A percentile compares a stretch with the other conserved stretches of the same genome.
Conservation (phyloP, 2,113 vertebrate species). For the Pristiophorus japonicus region DNA sequence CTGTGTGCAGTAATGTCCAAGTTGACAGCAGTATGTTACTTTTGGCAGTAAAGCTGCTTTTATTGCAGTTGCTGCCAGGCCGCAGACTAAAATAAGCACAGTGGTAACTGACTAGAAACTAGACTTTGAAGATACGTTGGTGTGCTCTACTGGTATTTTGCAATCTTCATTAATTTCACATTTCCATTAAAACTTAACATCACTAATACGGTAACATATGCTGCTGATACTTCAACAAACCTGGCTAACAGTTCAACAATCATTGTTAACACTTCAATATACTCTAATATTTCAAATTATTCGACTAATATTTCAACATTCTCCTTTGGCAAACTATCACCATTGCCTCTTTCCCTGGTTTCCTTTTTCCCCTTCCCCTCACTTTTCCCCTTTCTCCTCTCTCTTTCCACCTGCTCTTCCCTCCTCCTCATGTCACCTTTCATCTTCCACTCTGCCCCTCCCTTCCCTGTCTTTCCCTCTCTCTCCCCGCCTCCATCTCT, state of each 20-base stretch:
- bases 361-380: not conserved
- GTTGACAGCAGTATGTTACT: not conserved
- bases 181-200: not conserved
- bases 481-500: not conserved
- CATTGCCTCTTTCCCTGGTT: not conserved
- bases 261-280: too few relatives aligned
- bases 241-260: not conserved
- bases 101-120: not conserved
- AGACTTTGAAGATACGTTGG: not conserved
- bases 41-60: not conserved
- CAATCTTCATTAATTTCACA: not conserved
- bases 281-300: not conserved
- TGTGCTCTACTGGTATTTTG: not conserved
- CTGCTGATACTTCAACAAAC: not conserved
- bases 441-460: too few relatives aligned
- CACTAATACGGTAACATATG: not conserved
- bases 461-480: not conserved
- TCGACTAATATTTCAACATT: not conserved
- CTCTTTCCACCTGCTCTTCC: not conserved
- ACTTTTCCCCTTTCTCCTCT: not conserved
- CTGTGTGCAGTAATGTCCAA: not conserved
- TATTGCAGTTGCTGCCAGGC: not conserved
- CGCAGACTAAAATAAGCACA: not conserved
- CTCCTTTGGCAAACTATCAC: not conserved
- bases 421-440: not conserved